phyloP scores from a whole-genome alignment of 2,888 invertebrate genomes.

The Nezara viridula region DNA sequence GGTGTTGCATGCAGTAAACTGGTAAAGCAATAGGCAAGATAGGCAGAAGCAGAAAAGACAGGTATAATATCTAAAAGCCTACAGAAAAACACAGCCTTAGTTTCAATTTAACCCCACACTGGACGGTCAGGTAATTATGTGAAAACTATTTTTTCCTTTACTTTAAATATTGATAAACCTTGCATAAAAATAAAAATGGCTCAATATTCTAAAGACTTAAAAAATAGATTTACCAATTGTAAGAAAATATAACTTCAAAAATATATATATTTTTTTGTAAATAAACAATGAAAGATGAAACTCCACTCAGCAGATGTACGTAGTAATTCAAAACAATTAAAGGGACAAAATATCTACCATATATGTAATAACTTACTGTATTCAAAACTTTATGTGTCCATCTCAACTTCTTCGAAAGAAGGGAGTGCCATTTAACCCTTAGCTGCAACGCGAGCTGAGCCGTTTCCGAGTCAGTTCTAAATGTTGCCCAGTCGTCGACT shows the following conservation, averaged over 20 bases:
- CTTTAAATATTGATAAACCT: too few relatives aligned
- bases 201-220: too few relatives aligned
- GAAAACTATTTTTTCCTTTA: too few relatives aligned
- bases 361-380: conserved; percentile 67
- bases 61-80: too few relatives aligned
- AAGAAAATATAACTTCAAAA: background rate
- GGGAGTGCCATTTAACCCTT: conserved; percentile 76
- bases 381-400: conserved; percentile 74
- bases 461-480: conserved; percentile 78
- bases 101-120: too few relatives aligned
- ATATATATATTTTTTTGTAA: background rate
- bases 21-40: too few relatives aligned
- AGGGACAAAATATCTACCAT: background rate
- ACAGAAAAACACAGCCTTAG: too few relatives aligned
- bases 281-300: background rate
- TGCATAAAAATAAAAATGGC: too few relatives aligned
- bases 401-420: conserved; percentile 71
- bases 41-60: too few relatives aligned
- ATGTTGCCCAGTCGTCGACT: conserved; percentile 83
- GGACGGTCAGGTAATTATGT: too few relatives aligned
- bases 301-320: background rate
- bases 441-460: conserved; percentile 78
- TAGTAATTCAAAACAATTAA: background rate
- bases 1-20: too few relatives aligned
- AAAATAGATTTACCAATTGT: too few relatives aligned